Evolutionary conservation across 2,888 invertebrate species (phyloP), one percentile per base, ranked within the genome.

Genomic region (Idaea dimidiata): DNA sequence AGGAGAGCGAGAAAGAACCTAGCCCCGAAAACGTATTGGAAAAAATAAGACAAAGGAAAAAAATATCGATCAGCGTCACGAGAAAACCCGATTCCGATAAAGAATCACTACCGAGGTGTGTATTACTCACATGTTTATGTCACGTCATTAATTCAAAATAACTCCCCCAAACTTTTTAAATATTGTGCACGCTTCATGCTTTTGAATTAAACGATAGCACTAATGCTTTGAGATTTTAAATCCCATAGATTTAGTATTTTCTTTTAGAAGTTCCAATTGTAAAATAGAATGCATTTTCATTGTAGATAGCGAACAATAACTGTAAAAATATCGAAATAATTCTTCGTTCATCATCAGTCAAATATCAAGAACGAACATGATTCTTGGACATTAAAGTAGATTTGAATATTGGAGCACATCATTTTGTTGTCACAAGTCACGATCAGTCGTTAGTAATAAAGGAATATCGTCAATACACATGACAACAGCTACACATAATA

Each of bases 101-200:
- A 87, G 89, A 91, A 74, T 76, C 85, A 70, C 78, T 81, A 76
- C 79, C 85, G 82, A 92, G 92, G 92, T 92, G 91, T 92, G 92
- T 92, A 91, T 91, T 74, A 63, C 81, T 79, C 77, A 77, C 18
- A 77, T 80, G 78, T 70, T 78, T 82, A 78, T 83, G 85, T 86
- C 79, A 84, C 89, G 91, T 91, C 81, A 91, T 91, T 92, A 90
- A 90, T 90, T 80, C 66, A 73, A 72, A 88, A 87, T 90, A 91
- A 91, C 91, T 89, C 83, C 86, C 90, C 86, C 72, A 81, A 82
- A 24, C 24, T 24, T 24, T 75, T 83, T 80, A 83, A 84, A 80
- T 77, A 80, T 81, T 87, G 84, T 91, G 92, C 92, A 92, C 92
- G 92, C 90, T 91, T 92, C 84, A 87, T 76, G 92, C 92, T 92